Percentiles rank a stretch among this genome's conserved stretches.
Evolutionary conservation across 2,113 vertebrate species (phyloP).

Genomic region (Gymnorhina tibicen): DNA sequence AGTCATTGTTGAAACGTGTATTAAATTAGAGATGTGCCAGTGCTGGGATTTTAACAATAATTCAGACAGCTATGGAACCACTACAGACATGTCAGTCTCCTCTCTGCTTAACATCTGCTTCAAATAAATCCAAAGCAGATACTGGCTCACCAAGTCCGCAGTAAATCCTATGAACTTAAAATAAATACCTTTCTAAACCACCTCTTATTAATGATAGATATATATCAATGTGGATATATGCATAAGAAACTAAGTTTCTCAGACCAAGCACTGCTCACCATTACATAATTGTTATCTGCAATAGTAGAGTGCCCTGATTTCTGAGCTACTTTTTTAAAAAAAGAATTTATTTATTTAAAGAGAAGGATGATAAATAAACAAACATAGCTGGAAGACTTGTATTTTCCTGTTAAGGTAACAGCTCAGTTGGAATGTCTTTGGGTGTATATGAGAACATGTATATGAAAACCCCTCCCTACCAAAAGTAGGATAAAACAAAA

Average conservation of each 20-base stretch:
- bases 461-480: too few species aligned
- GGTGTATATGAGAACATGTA: fast-evolving
- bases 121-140: background rate
- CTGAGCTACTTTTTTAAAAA: background rate
- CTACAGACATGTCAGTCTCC: background rate
- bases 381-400: background rate
- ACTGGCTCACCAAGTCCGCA: background rate
- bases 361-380: background rate
- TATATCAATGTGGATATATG: background rate
- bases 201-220: background rate
- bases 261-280: background rate
- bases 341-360: background rate
- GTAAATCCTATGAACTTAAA: background rate
- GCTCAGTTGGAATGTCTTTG: background rate
- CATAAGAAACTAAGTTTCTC: background rate
- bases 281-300: background rate
- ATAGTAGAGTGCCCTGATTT: background rate
- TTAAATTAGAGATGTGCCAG: conserved; percentile 11
- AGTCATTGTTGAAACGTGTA: background rate
- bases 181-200: background rate
- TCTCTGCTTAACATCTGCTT: background rate
- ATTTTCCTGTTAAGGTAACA: background rate
- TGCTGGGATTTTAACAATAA: background rate
- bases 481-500: background rate
- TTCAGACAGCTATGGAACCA: background rate